phyloP scores from a whole-genome alignment of 1,140 invertebrate genomes.

The Popillia japonica region DNA sequence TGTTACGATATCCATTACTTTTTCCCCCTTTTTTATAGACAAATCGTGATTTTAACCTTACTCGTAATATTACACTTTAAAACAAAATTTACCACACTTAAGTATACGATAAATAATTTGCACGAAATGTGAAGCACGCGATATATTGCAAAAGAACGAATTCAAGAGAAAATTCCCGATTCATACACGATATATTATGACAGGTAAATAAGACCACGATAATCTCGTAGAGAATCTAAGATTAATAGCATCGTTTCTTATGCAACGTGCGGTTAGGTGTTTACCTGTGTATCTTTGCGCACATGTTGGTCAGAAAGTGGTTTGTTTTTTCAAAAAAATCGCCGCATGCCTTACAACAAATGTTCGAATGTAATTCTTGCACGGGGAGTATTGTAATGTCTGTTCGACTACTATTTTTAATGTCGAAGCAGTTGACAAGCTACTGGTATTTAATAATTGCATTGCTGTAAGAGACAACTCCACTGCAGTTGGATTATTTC shows the following conservation, averaged over 20 bases:
- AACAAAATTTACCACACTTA: neutral
- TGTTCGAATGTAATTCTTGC: slow-evolving; percentile 3
- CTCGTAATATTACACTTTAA: neutral
- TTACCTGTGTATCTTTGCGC: neutral
- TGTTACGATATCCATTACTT: too few relatives aligned
- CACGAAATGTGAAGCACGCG: too few relatives aligned
- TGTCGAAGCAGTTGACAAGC: neutral
- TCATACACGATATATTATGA: slow-evolving; percentile 17
- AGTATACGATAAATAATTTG: neutral
- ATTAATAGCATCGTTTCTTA: slow-evolving; percentile 11
- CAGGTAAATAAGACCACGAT: slow-evolving; percentile 5
- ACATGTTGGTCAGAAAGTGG: neutral
- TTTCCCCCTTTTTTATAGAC: too few relatives aligned
- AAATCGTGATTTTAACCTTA: too few relatives aligned
- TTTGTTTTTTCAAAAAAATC: neutral
- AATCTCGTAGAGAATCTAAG: neutral
- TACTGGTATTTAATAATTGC: slow-evolving; percentile 11
- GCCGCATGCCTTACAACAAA: neutral
- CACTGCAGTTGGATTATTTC: neutral
- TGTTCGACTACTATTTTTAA: neutral
- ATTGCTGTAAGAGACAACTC: neutral
- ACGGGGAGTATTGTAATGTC: neutral
- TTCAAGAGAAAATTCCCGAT: neutral
- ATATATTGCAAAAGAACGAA: too few relatives aligned
- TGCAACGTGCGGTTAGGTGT: neutral